These are phyloP conservation scores for Atethmia centrago DNA, from an alignment of 2,888 invertebrate species.

Conservation along the genomic window DNA sequence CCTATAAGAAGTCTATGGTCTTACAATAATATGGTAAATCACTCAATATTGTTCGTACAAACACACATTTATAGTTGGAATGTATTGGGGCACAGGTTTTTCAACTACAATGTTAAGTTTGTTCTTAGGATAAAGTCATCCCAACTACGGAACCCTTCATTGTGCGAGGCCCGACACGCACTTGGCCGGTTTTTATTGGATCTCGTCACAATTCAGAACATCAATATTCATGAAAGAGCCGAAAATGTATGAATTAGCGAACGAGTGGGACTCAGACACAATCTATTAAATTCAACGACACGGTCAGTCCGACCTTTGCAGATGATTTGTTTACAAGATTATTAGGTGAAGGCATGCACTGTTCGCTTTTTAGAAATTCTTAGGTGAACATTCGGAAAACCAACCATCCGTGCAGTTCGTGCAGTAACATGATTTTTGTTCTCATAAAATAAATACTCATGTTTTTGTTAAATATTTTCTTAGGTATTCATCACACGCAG, in stretches of 20 bases:
- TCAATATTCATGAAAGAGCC: constrained; percentile 38
- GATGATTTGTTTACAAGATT: constrained; percentile 28
- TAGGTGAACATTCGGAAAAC: background rate
- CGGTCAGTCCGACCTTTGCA: constrained; percentile 31
- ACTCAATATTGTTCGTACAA: too few relatives aligned
- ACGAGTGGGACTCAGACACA: constrained; percentile 24
- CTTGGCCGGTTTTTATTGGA: too few relatives aligned
- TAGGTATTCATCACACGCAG: background rate
- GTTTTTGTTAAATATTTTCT: background rate
- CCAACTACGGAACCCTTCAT: too few relatives aligned
- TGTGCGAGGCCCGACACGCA: too few relatives aligned
- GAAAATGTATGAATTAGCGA: constrained; percentile 22
- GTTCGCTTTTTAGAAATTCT: constrained; percentile 10
- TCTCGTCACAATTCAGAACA: constrained; percentile 15
- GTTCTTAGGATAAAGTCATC: too few relatives aligned
- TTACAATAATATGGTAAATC: too few relatives aligned
- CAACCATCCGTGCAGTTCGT: constrained; percentile 4
- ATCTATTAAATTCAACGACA: constrained; percentile 53
- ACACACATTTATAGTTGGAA: too few relatives aligned
- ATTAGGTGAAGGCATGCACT: background rate
- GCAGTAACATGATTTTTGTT: too few relatives aligned
- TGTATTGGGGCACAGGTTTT: too few relatives aligned
- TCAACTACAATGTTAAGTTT: too few relatives aligned
- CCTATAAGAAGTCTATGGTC: too few relatives aligned
- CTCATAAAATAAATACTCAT: background rate